phyloP scores from a whole-genome alignment of 1,140 invertebrate genomes.

The Mycetomoellerius zeteki region DNA sequence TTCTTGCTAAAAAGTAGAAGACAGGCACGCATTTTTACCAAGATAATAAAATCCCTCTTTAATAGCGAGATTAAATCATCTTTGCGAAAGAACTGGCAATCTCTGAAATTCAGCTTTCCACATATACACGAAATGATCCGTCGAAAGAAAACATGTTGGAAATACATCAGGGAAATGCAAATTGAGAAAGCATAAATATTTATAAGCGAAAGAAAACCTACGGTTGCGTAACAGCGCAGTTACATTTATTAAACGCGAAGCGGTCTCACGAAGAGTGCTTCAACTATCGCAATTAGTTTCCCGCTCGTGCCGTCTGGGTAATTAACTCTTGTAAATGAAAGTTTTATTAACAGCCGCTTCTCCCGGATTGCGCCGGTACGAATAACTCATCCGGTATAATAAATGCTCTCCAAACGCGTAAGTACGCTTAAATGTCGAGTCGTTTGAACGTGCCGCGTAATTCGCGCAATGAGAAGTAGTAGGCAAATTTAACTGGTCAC shows the following conservation, averaged over 20 bases:
- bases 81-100: not conserved
- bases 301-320: constrained; percentile 56
- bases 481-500: not conserved
- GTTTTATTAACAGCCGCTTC: constrained; percentile 59
- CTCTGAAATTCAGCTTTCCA: not conserved
- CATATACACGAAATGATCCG: not conserved
- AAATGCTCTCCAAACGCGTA: constrained; percentile 49
- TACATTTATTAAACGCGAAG: constrained; percentile 60
- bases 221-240: constrained; percentile 52
- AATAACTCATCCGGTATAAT: constrained; percentile 60
- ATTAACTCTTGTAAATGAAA: constrained; percentile 64
- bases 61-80: not conserved
- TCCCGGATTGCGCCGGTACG: constrained; percentile 39
- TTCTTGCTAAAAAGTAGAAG: not conserved
- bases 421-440: constrained; percentile 26
- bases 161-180: constrained; percentile 9
- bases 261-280: constrained; percentile 51
- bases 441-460: constrained; percentile 21
- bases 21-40: not conserved
- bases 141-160: not conserved
- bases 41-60: not conserved
- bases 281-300: constrained; percentile 65
- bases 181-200: constrained; percentile 49
- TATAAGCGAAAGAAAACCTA: constrained; percentile 54
- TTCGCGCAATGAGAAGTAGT: not conserved